Evolutionary conservation across 2,888 invertebrate genomes (phyloP).

Genomic region (Eristalis tenax): DNA sequence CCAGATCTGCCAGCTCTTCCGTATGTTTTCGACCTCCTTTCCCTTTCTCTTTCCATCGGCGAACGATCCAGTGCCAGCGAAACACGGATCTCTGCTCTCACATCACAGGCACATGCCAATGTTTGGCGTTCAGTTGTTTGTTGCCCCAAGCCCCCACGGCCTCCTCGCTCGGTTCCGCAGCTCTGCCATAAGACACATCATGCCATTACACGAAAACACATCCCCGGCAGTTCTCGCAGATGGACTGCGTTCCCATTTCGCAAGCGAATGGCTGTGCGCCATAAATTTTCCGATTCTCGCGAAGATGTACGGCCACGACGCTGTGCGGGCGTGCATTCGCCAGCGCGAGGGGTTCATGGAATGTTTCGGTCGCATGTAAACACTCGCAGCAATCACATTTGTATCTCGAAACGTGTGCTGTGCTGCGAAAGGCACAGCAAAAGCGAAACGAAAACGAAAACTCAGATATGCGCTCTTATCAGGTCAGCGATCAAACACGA

Average conservation of each 20-base stretch:
- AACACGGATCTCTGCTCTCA: background rate
- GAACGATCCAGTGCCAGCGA: background rate
- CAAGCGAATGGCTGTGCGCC: slow-evolving; percentile 29
- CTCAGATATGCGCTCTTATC: slow-evolving; percentile 17
- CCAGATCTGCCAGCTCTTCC: background rate
- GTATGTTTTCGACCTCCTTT: background rate
- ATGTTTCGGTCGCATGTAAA: background rate
- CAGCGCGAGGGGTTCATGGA: background rate
- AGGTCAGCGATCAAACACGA: slow-evolving; percentile 17
- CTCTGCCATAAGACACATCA: background rate
- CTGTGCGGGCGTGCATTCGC: background rate
- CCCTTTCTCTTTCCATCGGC: background rate
- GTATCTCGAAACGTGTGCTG: background rate
- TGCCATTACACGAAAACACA: background rate
- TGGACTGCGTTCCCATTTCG: slow-evolving; percentile 29
- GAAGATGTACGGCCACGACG: background rate
- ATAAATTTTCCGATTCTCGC: slow-evolving; percentile 43
- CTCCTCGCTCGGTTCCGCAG: background rate
- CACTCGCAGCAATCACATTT: background rate
- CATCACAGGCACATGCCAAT: background rate
- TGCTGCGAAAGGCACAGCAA: background rate
- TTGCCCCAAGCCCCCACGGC: background rate
- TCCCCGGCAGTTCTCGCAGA: background rate
- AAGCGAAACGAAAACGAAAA: background rate
- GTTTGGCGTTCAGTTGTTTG: slow-evolving; percentile 13